phyloP scores from a whole-genome alignment of 2,888 invertebrate genomes.

The Watsonalla cultraria region DNA sequence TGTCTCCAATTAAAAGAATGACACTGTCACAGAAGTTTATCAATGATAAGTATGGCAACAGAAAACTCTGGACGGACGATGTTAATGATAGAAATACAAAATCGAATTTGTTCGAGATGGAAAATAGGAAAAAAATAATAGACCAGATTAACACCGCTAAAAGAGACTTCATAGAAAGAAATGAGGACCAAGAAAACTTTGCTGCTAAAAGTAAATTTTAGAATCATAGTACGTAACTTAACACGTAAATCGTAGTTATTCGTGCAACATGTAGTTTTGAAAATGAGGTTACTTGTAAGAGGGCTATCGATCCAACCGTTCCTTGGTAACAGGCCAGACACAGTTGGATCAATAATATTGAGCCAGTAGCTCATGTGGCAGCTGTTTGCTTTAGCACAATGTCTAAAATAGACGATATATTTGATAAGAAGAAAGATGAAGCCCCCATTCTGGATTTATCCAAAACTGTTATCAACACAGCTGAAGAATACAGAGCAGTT shows the following conservation, averaged over 20 bases:
- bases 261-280: constrained; percentile 44
- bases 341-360: constrained; percentile 54
- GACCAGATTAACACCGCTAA: constrained; percentile 58
- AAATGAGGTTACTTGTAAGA: constrained; percentile 48
- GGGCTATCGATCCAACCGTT: constrained; percentile 57
- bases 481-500: constrained; percentile 89
- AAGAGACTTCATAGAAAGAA: constrained; percentile 50
- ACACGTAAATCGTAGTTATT: constrained; percentile 37
- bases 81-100: constrained; percentile 50
- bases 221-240: constrained; percentile 19
- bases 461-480: constrained; percentile 85
- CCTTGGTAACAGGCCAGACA: constrained; percentile 33
- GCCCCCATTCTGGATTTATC: constrained; percentile 91
- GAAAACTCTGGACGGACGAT: constrained; percentile 70
- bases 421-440: constrained; percentile 91
- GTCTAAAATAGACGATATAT: constrained; percentile 89
- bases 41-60: constrained; percentile 74
- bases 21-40: constrained; percentile 75
- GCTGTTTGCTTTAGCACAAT: constrained; percentile 39
- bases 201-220: constrained; percentile 40
- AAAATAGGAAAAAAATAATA: constrained; percentile 60
- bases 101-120: constrained; percentile 48
- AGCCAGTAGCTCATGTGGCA: constrained; percentile 4
- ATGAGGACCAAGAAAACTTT: constrained; percentile 47
- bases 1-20: constrained; percentile 56